phyloP scores from a whole-genome alignment of 2,888 invertebrate genomes.

The Coremacera marginata region DNA sequence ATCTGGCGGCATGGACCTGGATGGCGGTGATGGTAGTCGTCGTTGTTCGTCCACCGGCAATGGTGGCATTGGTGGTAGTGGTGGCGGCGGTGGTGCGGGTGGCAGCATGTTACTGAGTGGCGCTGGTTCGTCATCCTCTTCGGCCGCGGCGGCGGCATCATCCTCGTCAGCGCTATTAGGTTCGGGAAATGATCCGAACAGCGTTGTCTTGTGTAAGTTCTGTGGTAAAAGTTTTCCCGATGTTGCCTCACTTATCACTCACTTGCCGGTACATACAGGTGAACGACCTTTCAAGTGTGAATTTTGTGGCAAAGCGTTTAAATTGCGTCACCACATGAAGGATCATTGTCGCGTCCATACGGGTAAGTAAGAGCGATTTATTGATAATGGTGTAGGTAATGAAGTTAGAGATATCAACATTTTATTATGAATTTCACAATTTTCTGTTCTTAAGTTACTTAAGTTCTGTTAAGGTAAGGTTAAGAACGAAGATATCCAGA shows the following conservation, averaged over 20 bases:
- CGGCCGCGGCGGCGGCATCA: slow-evolving; percentile 58
- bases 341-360: slow-evolving; percentile 94
- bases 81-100: slow-evolving; percentile 51
- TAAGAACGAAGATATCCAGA: no score
- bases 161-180: slow-evolving; percentile 57
- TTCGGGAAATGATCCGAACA: slow-evolving; percentile 74
- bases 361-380: slow-evolving; percentile 71
- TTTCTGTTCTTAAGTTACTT: no score
- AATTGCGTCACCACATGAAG: slow-evolving; percentile 93
- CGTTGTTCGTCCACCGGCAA: slow-evolving; percentile 52
- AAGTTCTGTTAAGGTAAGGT: no score
- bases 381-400: background rate
- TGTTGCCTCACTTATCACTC: slow-evolving; percentile 87
- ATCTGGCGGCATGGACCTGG: slow-evolving; percentile 35
- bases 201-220: slow-evolving; percentile 90
- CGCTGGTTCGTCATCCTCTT: slow-evolving; percentile 60
- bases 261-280: slow-evolving; percentile 90
- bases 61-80: slow-evolving; percentile 59
- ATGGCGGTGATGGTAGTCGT: slow-evolving; percentile 55
- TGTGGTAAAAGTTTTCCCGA: slow-evolving; percentile 94
- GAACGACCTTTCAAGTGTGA: slow-evolving; percentile 94
- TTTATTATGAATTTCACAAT: background rate
- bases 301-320: slow-evolving; percentile 94
- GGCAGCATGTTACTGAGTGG: slow-evolving; percentile 48
- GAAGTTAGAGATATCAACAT: background rate